Base-by-base conservation (phyloP, 1,140 invertebrate genomes). In the Drosophila pseudoobscura region DNA sequence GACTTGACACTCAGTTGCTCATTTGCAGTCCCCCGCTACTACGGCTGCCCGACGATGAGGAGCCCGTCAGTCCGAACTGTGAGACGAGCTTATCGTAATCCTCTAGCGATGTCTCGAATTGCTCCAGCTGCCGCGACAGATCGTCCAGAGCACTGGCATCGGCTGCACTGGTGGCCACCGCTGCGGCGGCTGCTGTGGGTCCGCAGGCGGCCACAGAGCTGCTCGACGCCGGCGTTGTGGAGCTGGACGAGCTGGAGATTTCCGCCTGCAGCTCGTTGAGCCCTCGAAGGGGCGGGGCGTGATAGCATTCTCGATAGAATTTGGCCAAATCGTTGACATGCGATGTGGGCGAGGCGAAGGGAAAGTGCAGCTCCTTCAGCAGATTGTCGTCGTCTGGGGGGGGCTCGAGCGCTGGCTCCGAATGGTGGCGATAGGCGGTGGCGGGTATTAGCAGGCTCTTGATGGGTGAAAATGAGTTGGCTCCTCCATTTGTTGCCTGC, bases 271-370 rank as follows among this genome's bases (percentile, higher is more conserved):
- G 92, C 64, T 95, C 94, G 75, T 94, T 95, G 11, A 94, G 93
- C 5, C 89, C 89, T 41, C 94, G 93, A 29, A 96, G 91, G 35
- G 94, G 94, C 0, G 96, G 96, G 6, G 96, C 96, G 79, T 93
- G 94, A 91, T 96, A 95, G 91, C 96, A 97, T 78, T 96, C 95
- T 5, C 94, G 92, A 91, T 96, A 96, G 92, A 97, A 97, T 57
- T 94, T 93, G 41, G 95, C 95, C 57, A 97, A 92, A 90, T 97
- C 96, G 58, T 93, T 91, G 6, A 92, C 88, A 45, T 91, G 91
- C 29, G 92, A 93, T 46, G 93, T 93, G 56, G 84, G 90, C 41
- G 90, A 91, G n/a, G 92, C 94, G 89, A 94, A 94, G 15, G 94
- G 94, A 51, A 94, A 93, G 90, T 94, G 78, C 41, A 91, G 57